Evolutionary conservation across 2,113 vertebrate genomes (phyloP), one percentile per base, ranked within the genome.

Genomic region (Australoheros scitulus): DNA sequence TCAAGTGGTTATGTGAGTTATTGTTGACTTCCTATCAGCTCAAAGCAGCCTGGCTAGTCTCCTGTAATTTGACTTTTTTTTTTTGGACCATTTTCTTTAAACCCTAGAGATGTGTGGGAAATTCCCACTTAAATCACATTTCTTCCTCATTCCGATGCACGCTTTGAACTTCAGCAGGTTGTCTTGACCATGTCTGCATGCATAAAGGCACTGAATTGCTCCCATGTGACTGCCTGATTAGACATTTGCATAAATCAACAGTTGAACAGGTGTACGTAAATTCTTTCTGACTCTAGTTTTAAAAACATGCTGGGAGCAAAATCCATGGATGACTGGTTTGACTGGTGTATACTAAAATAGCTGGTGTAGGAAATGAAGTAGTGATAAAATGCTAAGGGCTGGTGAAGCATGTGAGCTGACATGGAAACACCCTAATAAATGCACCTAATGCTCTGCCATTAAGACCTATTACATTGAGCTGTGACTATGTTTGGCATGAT

Each of bases 371-470:
- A 50, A 59, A 68, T 43, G 11, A 58, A 64, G 56, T 2, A 57
- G 52, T n/a, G 78, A 32, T 68, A 41, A 47, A 78, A 56, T 43
- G 38, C 57, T 74, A 88, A 81, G 47, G 32, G 64, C 57, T n/a
- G 18, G n/a, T 9, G 24, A 76, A 56, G 63, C 20, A 80, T 80
- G 24, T 72, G 75, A 80, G 74, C 76, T 57, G 57, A 61, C 32
- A 56, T 32, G 38, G 34, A 87, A 88, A 79, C 47, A 24, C 50
- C 22, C 64, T 59, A 38, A 75, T 84, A 76, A 89, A 85, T 80
- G 58, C 50, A 60, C 43, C 43, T 85, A 79, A 85, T 80, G 82
- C 26, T 76, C 60, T 58, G 34, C 81, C 79, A 85, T 92, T 91
- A 89, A 80, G 77, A 77, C 55, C 56, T 61, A 82, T 79, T 83